Evolutionary conservation across 2,113 vertebrate species (phyloP), one percentile per base, ranked within the genome.

Genomic region (Oryzias celebensis): DNA sequence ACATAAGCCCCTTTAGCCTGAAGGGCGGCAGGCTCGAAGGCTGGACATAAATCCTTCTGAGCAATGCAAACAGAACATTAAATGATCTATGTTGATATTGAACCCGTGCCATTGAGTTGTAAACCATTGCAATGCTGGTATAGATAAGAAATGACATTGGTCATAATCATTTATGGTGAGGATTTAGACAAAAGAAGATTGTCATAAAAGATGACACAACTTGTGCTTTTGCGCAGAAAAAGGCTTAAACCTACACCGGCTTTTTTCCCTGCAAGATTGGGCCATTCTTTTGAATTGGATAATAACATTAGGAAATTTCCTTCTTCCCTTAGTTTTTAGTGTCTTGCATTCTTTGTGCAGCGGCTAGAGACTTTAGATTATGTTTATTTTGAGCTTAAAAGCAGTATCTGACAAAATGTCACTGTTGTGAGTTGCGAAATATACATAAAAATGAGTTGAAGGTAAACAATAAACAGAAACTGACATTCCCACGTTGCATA

Each of bases 31-130:
- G 74, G 72, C 12, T 54, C 78, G 58, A 49, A 53, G 56, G 55
- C 68, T 1, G 41, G 71, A 73, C 72, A 68, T 85, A 87, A 90
- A 90, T 88, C 85, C 85, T 81, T 88, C 84, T 80, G 82, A 85
- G 77, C 69, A 85, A 83, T 58, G 82, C 78, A 85, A 90, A 88
- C 82, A 82, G 64, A 26, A 55, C 62, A 60, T 65, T 73, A 72
- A 83, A 77, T 83, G 81, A 85, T 76, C 82, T 76, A 31, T 62
- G 81, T 80, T 82, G 62, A 85, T 72, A 65, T 83, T 80, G 80
- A 87, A 85, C 67, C 73, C 74, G 68, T 59, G 62, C 46, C 7
- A 48, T 23, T 24, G 13, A 55, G 60, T 64, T 58, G 68, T 62
- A 67, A 83, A 68, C 54, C 52, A 56, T 63, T 50, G 55, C 75